Conservation (phyloP, 2,888 invertebrate genomes). For the Amiota mariae region DNA sequence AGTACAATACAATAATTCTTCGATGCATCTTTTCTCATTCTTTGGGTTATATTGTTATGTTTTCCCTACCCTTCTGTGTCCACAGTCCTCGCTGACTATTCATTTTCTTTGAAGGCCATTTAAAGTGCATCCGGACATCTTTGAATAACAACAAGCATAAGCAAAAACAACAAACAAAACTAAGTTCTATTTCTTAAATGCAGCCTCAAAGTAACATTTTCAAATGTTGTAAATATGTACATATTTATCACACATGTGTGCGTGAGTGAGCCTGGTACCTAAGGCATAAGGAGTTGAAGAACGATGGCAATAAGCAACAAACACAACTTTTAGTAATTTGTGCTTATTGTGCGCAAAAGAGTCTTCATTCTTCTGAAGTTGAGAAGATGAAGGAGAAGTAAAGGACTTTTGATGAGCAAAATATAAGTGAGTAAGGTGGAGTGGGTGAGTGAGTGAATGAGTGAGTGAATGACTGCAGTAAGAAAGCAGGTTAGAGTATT, state of each 20-base stretch:
- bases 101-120: no score
- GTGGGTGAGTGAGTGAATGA: constrained; percentile 15
- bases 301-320: no score
- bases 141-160: background rate
- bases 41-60: no score
- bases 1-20: no score
- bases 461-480: background rate
- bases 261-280: no score
- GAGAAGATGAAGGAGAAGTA: constrained; percentile 1
- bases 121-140: no score
- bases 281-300: no score
- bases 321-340: constrained; percentile 54
- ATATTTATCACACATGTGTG: no score
- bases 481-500: background rate
- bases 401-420: constrained; percentile 4
- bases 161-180: background rate
- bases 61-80: no score
- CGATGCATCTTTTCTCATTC: no score
- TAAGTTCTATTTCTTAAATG: background rate
- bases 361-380: constrained; percentile 6
- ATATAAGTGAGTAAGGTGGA: background rate
- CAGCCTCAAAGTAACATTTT: constrained; percentile 3
- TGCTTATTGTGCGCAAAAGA: constrained; percentile 52
- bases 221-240: background rate
- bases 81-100: no score